Evolutionary conservation across 1,140 invertebrate genomes (phyloP).

Genomic region (Pantala flavescens): DNA sequence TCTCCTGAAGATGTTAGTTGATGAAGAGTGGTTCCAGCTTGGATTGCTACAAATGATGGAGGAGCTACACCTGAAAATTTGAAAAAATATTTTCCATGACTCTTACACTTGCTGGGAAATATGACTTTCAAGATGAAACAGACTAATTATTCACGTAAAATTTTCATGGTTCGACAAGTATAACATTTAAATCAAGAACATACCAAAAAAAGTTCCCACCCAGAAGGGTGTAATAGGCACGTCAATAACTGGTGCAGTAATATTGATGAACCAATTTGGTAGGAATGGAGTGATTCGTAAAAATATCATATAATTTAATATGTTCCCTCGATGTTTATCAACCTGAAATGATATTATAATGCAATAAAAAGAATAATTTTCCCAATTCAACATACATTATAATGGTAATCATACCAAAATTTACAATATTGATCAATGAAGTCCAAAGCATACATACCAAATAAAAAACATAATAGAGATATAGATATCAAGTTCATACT

Average conservation of each 20-base stretch:
- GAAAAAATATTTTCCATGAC: slow-evolving; percentile 31
- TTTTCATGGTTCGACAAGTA: too few species aligned
- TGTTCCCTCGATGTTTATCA: slow-evolving; percentile 71
- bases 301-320: slow-evolving; percentile 96
- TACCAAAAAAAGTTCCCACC: slow-evolving; percentile 75
- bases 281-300: slow-evolving; percentile 93
- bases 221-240: slow-evolving; percentile 89
- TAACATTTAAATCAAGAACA: slow-evolving; percentile 26
- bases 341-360: slow-evolving; percentile 39
- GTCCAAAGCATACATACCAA: background rate
- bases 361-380: background rate
- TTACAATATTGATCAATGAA: background rate
- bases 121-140: too few species aligned
- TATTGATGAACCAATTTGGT: slow-evolving; percentile 99
- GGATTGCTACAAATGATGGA: slow-evolving; percentile 93
- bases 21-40: slow-evolving; percentile 92
- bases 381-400: background rate
- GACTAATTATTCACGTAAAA: too few species aligned
- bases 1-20: slow-evolving; percentile 82
- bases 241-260: slow-evolving; percentile 91
- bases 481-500: too few species aligned
- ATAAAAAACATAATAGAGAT: background rate
- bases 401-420: slow-evolving; percentile 12
- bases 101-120: too few species aligned
- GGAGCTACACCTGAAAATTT: slow-evolving; percentile 78